A percentile compares a stretch with the other conserved stretches of the same genome.
phyloP scores from a whole-genome alignment of 2,797 vertebrate genomes.

The Pipistrellus nathusii region DNA sequence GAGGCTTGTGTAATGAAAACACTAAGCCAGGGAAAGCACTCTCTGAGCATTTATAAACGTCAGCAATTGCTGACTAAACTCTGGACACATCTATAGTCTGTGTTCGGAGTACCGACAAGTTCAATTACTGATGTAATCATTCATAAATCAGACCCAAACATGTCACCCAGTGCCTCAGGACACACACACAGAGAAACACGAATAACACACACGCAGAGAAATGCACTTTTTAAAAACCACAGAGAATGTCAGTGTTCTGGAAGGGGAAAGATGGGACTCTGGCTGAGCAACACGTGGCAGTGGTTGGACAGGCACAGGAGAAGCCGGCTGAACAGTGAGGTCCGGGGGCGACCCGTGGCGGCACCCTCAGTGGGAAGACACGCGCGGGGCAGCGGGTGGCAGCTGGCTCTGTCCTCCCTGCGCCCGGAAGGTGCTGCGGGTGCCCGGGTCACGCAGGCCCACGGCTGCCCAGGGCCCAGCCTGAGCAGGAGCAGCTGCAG shows the following conservation, averaged over 20 bases:
- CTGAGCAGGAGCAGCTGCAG: too few relatives aligned
- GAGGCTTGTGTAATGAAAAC: not conserved
- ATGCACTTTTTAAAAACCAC: constrained; percentile 10
- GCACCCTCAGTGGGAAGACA: not conserved
- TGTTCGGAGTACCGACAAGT: not conserved
- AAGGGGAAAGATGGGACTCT: constrained; percentile 62
- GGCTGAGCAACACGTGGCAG: constrained; percentile 78
- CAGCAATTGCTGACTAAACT: not conserved
- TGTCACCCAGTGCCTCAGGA: constrained; percentile 44
- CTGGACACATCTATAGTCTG: not conserved
- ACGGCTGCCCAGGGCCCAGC: too few relatives aligned
- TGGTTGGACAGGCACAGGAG: constrained; percentile 69
- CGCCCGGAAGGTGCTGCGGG: too few relatives aligned
- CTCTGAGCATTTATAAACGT: not conserved
- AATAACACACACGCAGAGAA: constrained; percentile 53
- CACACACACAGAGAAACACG: not conserved
- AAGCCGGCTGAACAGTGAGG: constrained; percentile 70
- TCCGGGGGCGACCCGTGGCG: constrained; percentile 73
- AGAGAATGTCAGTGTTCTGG: constrained; percentile 63
- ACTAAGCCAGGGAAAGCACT: not conserved
- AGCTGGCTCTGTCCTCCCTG: too few relatives aligned
- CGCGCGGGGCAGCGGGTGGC: too few relatives aligned
- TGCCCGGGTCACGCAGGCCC: too few relatives aligned
- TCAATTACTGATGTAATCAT: constrained; percentile 24
- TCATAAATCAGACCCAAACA: constrained; percentile 63